Conservation (phyloP, 2,888 invertebrate genomes). For the Lasioglossum villosulum region DNA sequence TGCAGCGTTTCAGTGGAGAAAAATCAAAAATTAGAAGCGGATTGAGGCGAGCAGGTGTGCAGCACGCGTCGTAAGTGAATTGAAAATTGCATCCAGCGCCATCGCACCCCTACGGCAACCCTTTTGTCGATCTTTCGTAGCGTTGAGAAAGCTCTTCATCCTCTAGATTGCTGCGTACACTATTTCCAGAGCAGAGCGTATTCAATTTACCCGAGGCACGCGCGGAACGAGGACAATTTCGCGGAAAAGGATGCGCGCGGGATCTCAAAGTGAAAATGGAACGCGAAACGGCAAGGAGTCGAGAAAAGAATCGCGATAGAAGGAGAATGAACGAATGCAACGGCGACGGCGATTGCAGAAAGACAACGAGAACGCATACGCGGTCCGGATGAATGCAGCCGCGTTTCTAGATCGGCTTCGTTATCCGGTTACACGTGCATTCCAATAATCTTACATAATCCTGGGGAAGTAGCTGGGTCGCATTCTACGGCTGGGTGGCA, state of each 20-base stretch:
- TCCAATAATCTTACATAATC: conserved; percentile 61
- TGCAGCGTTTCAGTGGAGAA: not conserved
- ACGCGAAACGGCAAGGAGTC: not conserved
- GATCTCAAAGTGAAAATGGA: not conserved
- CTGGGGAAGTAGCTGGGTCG: conserved; percentile 33
- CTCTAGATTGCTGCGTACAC: not conserved
- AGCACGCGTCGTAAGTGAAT: not conserved
- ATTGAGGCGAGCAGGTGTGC: not conserved
- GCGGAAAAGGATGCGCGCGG: conserved; percentile 4
- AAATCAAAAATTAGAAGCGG: not conserved
- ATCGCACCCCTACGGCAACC: not conserved
- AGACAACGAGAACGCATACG: not conserved
- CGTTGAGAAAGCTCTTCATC: not conserved
- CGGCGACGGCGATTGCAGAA: not conserved
- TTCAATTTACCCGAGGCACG: not conserved
- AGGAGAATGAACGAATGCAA: not conserved
- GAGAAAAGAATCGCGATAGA: not conserved
- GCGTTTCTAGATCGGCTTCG: conserved; percentile 45
- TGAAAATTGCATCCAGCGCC: not conserved
- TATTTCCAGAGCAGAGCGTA: not conserved
- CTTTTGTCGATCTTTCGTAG: not conserved
- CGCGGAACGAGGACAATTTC: not conserved
- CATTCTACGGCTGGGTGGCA: conserved; percentile 36
- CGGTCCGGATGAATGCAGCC: conserved; percentile 39
- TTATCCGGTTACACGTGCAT: conserved; percentile 58